Base-by-base conservation (phyloP, 2,888 invertebrate genomes). In the Esperia sulphurella region DNA sequence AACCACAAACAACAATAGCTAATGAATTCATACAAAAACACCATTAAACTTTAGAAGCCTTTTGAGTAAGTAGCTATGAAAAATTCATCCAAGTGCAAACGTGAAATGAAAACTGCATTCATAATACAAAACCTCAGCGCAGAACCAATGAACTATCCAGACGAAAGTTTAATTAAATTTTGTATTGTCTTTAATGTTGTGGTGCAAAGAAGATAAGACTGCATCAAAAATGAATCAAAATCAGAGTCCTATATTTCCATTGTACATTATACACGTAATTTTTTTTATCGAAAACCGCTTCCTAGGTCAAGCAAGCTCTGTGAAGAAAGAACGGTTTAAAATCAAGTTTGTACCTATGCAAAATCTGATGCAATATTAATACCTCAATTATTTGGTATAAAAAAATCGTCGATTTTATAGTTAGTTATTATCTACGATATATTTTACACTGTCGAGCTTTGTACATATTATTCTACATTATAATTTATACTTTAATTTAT, bases 161-260 rank as follows among this genome's bases (percentile, higher is more conserved):
- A 75, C 77, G 69, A 66, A 78, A 82, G 64, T 84, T 83, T 83
- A 84, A 84, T 84, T 84, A 84, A 83, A 84, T 83, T 83, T 83
- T 80, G 80, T 84, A 83, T 84, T 84, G 83, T 84, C 77, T 81
- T 77, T 75, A 75, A 71, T 61, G 45, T 56, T 56, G 44, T 56
- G 68, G 71, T 49, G 31, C 50, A 74, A 74, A 57, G 1, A 3
- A 21, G 21, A 21, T 21, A 5, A 21, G 21, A 31, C 1, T 8
- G 10, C 3, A 31, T 31, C 3, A 31, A 7, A 31, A 31, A 31
- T 31, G 7, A 31, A 30, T 40, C 29, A 8, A 33, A 33, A 8
- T 33, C 1, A 10, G 7, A 6, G 33, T 33, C 2, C 33, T 10
- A 33, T 6, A 10, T 33, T 33, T 33, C 2, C 9, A 8, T 8